These are phyloP conservation scores for Pelvicachromis taeniatus DNA, from an alignment of 2,113 vertebrate genomes.

Conservation along the genomic window DNA sequence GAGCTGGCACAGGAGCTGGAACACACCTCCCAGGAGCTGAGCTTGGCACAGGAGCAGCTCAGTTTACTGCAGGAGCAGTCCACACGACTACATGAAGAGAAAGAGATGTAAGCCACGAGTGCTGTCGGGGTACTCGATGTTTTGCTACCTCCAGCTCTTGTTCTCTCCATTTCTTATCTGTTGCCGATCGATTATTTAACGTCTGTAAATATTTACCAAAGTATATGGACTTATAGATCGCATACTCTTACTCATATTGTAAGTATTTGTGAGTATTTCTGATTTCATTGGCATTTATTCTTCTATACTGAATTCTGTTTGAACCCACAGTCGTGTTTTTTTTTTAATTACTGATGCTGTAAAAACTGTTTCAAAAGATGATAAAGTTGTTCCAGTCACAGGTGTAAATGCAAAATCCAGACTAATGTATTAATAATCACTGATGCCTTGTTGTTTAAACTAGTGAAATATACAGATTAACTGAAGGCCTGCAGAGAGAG, in stretches of 20 bases:
- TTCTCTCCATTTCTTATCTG: not conserved
- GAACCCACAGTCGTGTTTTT: not conserved
- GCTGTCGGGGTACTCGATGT: not conserved
- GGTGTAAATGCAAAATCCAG: not conserved
- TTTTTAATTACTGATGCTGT: not conserved
- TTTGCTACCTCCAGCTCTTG: not conserved
- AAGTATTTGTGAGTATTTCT: not conserved
- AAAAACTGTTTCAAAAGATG: not conserved
- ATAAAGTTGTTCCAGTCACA: not conserved
- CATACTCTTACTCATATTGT: not conserved
- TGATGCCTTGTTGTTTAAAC: not conserved
- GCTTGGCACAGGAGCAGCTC: conserved; percentile 80
- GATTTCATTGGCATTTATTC: not conserved
- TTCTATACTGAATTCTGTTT: not conserved
- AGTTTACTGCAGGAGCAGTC: conserved; percentile 81
- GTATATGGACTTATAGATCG: not conserved
- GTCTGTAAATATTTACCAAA: not conserved
- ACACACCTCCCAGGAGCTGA: conserved; percentile 74
- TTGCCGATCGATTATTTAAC: not conserved
- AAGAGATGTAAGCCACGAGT: conserved; percentile 81
- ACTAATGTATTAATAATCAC: not conserved
- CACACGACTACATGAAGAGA: conserved; percentile 78
- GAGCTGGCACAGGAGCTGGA: conserved; percentile 84
- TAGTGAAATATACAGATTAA: conserved; percentile 87
- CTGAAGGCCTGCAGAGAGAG: conserved; percentile 86